phyloP scores from a whole-genome alignment of 2,113 vertebrate species.

The Climacteris rufus region DNA sequence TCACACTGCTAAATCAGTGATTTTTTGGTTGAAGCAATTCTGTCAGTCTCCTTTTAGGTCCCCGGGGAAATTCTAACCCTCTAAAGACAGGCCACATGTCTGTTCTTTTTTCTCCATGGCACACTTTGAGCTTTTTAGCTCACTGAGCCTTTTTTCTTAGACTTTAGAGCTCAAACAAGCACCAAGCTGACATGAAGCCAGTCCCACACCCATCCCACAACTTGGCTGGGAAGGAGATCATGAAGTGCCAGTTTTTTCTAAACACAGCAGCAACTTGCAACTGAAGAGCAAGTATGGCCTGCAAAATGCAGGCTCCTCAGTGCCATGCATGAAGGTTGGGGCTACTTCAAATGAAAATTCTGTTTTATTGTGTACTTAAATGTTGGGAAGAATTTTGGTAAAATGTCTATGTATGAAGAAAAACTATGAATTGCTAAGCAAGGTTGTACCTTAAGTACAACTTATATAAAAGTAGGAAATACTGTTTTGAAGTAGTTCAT shows the following conservation, averaged over 20 bases:
- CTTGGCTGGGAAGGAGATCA: background rate
- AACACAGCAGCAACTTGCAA: background rate
- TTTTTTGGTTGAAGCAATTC: background rate
- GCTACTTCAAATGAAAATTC: background rate
- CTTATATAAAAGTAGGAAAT: background rate
- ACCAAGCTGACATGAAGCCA: background rate
- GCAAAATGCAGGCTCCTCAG: background rate
- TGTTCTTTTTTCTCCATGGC: background rate
- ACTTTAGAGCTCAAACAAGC: background rate
- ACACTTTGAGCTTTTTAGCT: background rate
- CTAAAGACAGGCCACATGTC: background rate
- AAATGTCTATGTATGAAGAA: background rate
- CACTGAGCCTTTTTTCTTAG: background rate
- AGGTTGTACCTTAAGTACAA: background rate
- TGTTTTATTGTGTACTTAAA: background rate
- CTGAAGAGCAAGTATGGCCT: background rate
- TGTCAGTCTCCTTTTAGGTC: background rate
- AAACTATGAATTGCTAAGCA: background rate
- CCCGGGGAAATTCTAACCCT: background rate
- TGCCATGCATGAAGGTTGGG: background rate
- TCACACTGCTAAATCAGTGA: fast-evolving
- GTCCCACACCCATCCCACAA: background rate
- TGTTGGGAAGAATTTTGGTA: background rate
- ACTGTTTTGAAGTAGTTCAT: background rate
- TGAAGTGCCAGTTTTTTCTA: background rate